phyloP scores from a whole-genome alignment of 2,113 vertebrate species.

The Eira barbara region DNA sequence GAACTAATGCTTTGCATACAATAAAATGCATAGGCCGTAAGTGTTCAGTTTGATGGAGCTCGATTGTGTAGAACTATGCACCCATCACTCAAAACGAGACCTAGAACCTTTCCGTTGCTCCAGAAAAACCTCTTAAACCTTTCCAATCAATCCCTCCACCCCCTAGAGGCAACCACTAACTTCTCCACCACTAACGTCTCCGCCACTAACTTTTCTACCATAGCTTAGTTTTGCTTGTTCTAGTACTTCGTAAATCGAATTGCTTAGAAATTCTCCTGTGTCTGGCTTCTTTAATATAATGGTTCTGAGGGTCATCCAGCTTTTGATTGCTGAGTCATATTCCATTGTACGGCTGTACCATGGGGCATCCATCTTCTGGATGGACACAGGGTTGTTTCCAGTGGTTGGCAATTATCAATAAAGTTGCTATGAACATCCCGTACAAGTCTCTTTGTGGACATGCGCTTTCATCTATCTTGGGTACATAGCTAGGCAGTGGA shows the following conservation, averaged over 20 bases:
- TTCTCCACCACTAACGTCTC: no score
- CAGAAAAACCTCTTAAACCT: not conserved
- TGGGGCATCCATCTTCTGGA: not conserved
- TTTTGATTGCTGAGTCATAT: not conserved
- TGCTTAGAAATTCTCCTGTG: not conserved
- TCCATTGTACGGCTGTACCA: not conserved
- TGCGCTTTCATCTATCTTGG: slow-evolving; percentile 40
- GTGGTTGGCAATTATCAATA: not conserved
- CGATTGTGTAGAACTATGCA: not conserved
- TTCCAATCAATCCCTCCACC: not conserved
- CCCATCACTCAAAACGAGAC: not conserved
- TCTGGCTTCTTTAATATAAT: not conserved
- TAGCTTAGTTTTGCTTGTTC: not conserved
- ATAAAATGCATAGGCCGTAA: not conserved
- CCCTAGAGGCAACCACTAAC: not conserved
- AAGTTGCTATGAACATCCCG: not conserved
- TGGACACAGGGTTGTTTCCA: not conserved
- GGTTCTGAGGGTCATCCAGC: not conserved
- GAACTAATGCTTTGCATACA: not conserved
- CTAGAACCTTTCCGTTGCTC: not conserved
- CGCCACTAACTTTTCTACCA: not conserved
- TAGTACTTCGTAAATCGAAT: not conserved
- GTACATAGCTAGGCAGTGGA: slow-evolving; percentile 26
- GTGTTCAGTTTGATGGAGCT: not conserved
- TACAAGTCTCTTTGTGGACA: not conserved